Conservation (phyloP, 2,888 invertebrate genomes). For the Epirrita christyi region DNA sequence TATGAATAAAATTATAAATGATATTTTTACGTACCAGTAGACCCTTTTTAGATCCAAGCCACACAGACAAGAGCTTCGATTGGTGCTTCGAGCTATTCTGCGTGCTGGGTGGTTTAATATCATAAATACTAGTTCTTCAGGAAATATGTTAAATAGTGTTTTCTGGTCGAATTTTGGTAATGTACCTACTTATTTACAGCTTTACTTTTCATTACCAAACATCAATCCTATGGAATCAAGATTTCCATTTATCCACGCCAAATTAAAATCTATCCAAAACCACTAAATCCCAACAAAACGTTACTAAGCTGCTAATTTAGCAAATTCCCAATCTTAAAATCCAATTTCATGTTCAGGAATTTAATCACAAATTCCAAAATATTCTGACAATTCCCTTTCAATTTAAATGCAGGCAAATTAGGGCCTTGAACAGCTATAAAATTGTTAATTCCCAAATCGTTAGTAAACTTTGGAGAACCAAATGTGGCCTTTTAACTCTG, state of each 20-base stretch:
- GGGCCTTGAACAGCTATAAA: conserved; percentile 36
- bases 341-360: conserved; percentile 39
- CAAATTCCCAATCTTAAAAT: conserved; percentile 38
- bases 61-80: too few species aligned
- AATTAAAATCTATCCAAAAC: conserved; percentile 6
- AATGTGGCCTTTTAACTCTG: conserved; percentile 55
- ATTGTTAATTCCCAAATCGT: conserved; percentile 44
- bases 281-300: conserved; percentile 12
- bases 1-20: too few species aligned
- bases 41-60: too few species aligned
- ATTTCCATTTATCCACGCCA: background rate
- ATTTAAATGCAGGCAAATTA: conserved; percentile 40
- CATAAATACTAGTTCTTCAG: too few species aligned
- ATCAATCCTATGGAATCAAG: too few species aligned
- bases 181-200: too few species aligned
- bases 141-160: too few species aligned
- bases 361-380: conserved; percentile 40
- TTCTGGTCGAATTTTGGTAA: too few species aligned
- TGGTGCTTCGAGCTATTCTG: too few species aligned
- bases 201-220: background rate
- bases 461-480: conserved; percentile 44
- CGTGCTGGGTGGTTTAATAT: too few species aligned
- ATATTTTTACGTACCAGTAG: too few species aligned
- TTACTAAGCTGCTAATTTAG: conserved; percentile 27
- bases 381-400: conserved; percentile 36